Base-by-base conservation (phyloP, 2,113 vertebrate species). In the Ondatra zibethicus region DNA sequence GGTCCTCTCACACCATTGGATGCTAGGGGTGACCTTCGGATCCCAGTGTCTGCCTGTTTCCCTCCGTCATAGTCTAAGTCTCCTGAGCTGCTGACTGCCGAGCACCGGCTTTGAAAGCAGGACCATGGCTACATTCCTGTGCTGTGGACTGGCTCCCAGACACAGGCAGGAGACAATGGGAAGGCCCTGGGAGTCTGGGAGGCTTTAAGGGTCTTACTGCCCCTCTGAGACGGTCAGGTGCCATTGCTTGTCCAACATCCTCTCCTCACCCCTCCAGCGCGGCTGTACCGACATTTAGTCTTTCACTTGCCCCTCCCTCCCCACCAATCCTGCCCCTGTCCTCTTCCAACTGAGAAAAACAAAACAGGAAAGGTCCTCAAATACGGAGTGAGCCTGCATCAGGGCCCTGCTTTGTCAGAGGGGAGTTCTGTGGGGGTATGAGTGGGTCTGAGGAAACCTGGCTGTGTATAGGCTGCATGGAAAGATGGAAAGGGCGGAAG, bases 1-100 rank as follows among this genome's bases (percentile, higher is more conserved):
- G 3, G 25, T 7, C 89, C 14, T 86, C 58, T 1, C 0, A 0
- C 1, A 52, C 50, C 2, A 1, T 9, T 13, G 1, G 2, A 31
- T 11, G 13, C n/a, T 33, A 3, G 10, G 27, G 7, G 23, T 25
- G 70, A 8, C 29, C 70, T 33, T 70, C 45, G 36, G 25, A 5
- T 29, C 16, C 27, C 11, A 31, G 58, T 23, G 0, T 45, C 55
- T 7, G 72, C 36, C 7, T 50, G 9, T 52, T 7, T 31, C 8
- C 55, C 29, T 14, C 12, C n/a, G 7, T 19, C 70, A 45, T 16
- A 7, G 16, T 36, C 45, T 58, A 13, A 31, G 82, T 45, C 82
- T 66, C 39, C 61, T 9, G 27, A 45, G n/a, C 39, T n/a, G 10
- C 52, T 58, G 58, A n/a, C 33, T 4, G 78, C 58, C 81, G 3